These are phyloP conservation scores for Auanema freiburgensis DNA, from an alignment of 2,888 invertebrate species.

Conservation along the genomic window DNA sequence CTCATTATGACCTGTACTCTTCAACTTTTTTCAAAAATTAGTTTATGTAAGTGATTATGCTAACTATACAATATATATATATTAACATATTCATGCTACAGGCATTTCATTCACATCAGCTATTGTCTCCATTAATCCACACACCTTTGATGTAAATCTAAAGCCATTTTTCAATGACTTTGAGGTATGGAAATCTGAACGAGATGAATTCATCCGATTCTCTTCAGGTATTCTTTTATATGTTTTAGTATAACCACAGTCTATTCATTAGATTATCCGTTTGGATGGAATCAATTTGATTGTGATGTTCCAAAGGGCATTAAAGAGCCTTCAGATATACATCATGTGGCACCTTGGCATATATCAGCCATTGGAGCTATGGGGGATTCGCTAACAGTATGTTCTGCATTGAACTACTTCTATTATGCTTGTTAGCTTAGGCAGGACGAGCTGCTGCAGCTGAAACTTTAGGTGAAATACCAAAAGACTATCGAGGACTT, in stretches of 20 bases:
- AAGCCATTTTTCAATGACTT: conserved; percentile 4
- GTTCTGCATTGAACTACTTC: not conserved
- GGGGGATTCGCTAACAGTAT: conserved; percentile 35
- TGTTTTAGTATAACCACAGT: not conserved
- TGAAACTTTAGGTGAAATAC: conserved; percentile 17
- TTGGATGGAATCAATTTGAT: conserved; percentile 13
- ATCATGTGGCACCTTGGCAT: conserved; percentile 30
- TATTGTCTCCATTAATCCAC: too few relatives aligned
- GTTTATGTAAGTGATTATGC: too few relatives aligned
- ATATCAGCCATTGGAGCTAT: conserved; percentile 29
- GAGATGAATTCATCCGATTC: conserved; percentile 9
- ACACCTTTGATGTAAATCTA: not conserved
- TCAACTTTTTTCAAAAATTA: too few relatives aligned
- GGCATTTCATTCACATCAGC: too few relatives aligned
- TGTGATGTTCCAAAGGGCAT: conserved; percentile 8
- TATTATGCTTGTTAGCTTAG: conserved; percentile 4
- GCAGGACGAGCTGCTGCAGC: conserved; percentile 29
- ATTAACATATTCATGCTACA: too few relatives aligned
- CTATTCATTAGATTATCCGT: conserved; percentile 14
- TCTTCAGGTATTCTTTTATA: conserved; percentile 7
- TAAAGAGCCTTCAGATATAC: conserved; percentile 11
- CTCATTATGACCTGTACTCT: too few relatives aligned
- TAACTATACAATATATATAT: too few relatives aligned
- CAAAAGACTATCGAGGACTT: conserved; percentile 22
- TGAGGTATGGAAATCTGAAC: conserved; percentile 12